Base-by-base conservation (phyloP, 2,888 invertebrate species). In the Rhingia campestris region DNA sequence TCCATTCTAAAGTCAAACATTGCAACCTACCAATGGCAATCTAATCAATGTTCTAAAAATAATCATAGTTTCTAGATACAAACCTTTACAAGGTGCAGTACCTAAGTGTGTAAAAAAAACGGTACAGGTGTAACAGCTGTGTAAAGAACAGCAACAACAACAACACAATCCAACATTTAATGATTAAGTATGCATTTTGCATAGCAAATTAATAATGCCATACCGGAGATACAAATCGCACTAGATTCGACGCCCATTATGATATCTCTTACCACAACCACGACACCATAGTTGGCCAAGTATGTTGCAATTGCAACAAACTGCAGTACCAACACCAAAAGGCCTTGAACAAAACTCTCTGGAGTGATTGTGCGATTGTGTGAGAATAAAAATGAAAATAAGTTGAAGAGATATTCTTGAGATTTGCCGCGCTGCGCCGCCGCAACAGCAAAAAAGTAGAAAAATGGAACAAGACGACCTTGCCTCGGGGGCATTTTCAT, bases 211-310 rank as follows among this genome's bases (percentile, higher is more conserved):
- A 61, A 54, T 66, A 73, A 73, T 73, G 67, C 63, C 61, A 64
- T 63, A 64, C 79, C 79, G 79, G 79, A 74, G 79, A 74, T 79
- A 77, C 73, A 49, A 82, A 82, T 82, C 82, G 67, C 51, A 63
- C 79, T 69, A 82, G 73, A 69, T 82, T 41, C 39, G 6, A 82
- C 82, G 82, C 82, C 82, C 82, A 82, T 79, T 74, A 79, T 69
- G 47, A 59, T 79, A 82, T 77, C 79, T 58, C 51, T 77, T 66
- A 43, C 76, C 63, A 14, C 53, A 76, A 49, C 66, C 56, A 61
- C 77, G 45, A 63, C 58, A 75, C 56, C 51, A 67, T 61, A 72
- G 14, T 63, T 76, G 54, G 64, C 37, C n/a, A 53, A 66, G 45
- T 70, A 49, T 67, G 54, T 49, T 79, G 72, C 72, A 67, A 49